Evolutionary conservation across 1,140 invertebrate species (phyloP).

Genomic region (Lysiphlebus fabarum): DNA sequence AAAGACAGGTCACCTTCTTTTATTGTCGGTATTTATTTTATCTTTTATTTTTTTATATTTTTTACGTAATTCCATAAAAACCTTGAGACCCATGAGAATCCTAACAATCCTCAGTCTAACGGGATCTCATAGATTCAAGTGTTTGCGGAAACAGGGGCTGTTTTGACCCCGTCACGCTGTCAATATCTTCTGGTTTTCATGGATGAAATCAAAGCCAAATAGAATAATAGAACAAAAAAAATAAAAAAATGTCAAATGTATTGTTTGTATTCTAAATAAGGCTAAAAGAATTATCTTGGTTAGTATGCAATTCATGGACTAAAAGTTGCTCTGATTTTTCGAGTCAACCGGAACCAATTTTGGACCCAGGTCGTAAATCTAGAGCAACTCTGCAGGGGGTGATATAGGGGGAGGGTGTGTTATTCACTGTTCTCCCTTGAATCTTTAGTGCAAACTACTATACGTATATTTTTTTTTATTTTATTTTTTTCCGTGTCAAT

Average conservation of each 20-base stretch:
- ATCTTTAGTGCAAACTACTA: background rate
- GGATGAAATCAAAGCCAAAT: too few relatives aligned
- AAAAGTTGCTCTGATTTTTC: slow-evolving; percentile 33
- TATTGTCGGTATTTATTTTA: slow-evolving; percentile 3
- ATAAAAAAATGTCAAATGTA: slow-evolving; percentile 30
- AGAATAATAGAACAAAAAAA: slow-evolving; percentile 12
- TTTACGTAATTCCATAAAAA: slow-evolving; percentile 26
- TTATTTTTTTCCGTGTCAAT: too few relatives aligned
- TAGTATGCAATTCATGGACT: slow-evolving; percentile 2
- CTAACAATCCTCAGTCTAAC: slow-evolving; percentile 35
- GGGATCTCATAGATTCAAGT: slow-evolving; percentile 30
- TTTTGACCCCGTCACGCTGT: slow-evolving; percentile 32
- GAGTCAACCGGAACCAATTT: slow-evolving; percentile 37
- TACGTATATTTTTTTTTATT: background rate
- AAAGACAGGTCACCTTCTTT: background rate
- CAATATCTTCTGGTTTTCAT: slow-evolving; percentile 24
- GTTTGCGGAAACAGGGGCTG: slow-evolving; percentile 41
- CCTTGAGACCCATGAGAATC: slow-evolving; percentile 21
- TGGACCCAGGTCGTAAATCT: slow-evolving; percentile 37
- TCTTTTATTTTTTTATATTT: slow-evolving; percentile 1
- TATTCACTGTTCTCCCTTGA: background rate
- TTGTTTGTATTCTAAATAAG: slow-evolving; percentile 32
- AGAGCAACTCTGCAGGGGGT: slow-evolving; percentile 18
- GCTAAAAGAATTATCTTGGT: slow-evolving; percentile 13
- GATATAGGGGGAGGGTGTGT: background rate